These are phyloP conservation scores for Rattus rattus DNA, from an alignment of 2,113 vertebrate species.

Conservation along the genomic window DNA sequence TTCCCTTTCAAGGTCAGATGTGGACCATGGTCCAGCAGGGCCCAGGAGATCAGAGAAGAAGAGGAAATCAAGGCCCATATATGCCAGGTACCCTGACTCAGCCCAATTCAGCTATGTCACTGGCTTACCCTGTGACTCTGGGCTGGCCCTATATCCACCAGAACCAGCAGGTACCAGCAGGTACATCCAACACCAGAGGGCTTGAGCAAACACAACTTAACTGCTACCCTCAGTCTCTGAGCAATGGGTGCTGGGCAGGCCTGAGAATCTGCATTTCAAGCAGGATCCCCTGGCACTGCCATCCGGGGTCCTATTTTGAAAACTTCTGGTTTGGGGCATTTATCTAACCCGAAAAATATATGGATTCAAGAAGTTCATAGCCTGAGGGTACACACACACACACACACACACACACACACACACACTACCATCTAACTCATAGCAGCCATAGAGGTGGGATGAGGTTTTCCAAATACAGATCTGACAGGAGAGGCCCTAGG, in stretches of 20 bases:
- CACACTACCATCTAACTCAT: background rate
- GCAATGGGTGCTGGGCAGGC: background rate
- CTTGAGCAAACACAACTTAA: background rate
- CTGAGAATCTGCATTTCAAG: conserved; percentile 17
- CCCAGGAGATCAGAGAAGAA: background rate
- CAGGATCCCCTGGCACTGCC: background rate
- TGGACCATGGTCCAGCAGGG: background rate
- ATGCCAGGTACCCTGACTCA: background rate
- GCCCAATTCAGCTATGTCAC: background rate
- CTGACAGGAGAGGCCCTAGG: background rate
- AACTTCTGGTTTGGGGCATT: background rate
- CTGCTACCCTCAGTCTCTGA: background rate
- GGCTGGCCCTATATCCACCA: background rate
- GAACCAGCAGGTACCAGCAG: background rate
- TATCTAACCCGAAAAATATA: background rate
- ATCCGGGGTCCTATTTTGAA: background rate
- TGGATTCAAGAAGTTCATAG: background rate
- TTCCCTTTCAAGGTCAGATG: background rate
- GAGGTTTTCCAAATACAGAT: background rate
- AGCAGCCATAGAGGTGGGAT: background rate
- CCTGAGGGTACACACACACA: background rate
- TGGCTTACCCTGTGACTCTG: background rate
- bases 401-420: background rate
- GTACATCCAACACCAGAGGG: background rate
- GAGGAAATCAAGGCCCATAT: background rate